Evolutionary conservation across 2,888 invertebrate species (phyloP).

Genomic region (Amphipoea oculea): DNA sequence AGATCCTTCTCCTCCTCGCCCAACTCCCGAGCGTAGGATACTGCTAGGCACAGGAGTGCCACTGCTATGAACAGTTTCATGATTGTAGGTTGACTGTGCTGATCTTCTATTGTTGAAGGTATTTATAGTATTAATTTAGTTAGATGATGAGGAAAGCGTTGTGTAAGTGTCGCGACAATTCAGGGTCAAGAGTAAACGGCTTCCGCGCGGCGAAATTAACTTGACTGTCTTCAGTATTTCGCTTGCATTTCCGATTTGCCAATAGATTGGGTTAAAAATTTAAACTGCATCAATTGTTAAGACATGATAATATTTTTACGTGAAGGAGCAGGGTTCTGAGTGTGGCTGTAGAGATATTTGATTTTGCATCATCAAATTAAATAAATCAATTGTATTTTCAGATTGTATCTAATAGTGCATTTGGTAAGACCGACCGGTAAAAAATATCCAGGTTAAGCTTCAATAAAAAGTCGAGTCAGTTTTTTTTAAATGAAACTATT

Average conservation of each 20-base stretch:
- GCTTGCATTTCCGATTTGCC: conserved; percentile 22
- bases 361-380: neutral
- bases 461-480: neutral
- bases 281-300: neutral
- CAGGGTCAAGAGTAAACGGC: conserved; percentile 59
- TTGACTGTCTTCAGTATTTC: conserved; percentile 49
- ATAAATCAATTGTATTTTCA: neutral
- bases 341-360: neutral
- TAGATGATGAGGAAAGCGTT: conserved; percentile 83
- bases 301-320: neutral
- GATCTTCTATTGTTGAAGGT: conserved; percentile 71
- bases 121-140: conserved; percentile 81
- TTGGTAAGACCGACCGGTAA: neutral
- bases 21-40: conserved; percentile 80
- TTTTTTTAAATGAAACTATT: neutral
- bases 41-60: conserved; percentile 83
- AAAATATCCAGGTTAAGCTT: neutral
- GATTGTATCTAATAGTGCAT: neutral
- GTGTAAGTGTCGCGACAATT: conserved; percentile 55
- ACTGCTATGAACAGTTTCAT: conserved; percentile 84
- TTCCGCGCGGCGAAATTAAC: conserved; percentile 39
- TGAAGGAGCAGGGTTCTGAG: neutral
- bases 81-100: conserved; percentile 78
- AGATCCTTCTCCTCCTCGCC: conserved; percentile 83
- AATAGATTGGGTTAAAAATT: neutral